Base-by-base conservation (phyloP, 2,113 vertebrate species). In the Pungitius pungitius region DNA sequence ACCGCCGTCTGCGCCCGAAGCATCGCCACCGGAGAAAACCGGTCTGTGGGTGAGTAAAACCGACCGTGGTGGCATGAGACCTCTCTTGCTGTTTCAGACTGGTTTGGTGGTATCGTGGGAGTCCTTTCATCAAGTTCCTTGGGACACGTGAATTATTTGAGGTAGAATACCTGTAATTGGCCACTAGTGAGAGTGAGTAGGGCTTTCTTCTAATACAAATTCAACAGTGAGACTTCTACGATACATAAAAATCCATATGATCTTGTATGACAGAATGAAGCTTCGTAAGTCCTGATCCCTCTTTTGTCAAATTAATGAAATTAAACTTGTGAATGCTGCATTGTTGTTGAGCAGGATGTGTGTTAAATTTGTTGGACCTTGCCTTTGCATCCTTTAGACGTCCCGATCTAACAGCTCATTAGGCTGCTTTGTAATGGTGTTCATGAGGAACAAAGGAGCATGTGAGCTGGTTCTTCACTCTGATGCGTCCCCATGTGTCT, bases 1-100 rank as follows among this genome's bases (percentile, higher is more conserved):
- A 90, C 92, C 52, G 95, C 96, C 0, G 73, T 97, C 67, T 99
- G 97, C 75, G 90, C 95, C 37, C 73, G 40, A 3, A 7, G 93
- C 87, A 27, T 89, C 35, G 69, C 26, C 45, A 73, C 22, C 12
- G 8, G 26, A 0, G 6, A 0, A 0, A 24, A 39, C 17, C 45
- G 10, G 15, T 95, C 96, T 11, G 95, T 97, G 58, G 97, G 97
- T 99, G 87, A 96, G 97, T 96, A 35, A 12, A 33, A 14, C 6
- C 22, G 1, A 22, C 55, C 4, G 49, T 2, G 14, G 24, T 52
- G n/a, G 4, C 17, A 30, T 8, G 1, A 20, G 0, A 11, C 18
- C 0, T 11, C 33, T 22, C 10, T 51, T 18, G 5, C 22, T 24
- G 49, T 52, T 8, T 56, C 43, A 57, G 40, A 13, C 14, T 18